Evolutionary conservation across 2,888 invertebrate species (phyloP).

Genomic region (Chesias legatella): DNA sequence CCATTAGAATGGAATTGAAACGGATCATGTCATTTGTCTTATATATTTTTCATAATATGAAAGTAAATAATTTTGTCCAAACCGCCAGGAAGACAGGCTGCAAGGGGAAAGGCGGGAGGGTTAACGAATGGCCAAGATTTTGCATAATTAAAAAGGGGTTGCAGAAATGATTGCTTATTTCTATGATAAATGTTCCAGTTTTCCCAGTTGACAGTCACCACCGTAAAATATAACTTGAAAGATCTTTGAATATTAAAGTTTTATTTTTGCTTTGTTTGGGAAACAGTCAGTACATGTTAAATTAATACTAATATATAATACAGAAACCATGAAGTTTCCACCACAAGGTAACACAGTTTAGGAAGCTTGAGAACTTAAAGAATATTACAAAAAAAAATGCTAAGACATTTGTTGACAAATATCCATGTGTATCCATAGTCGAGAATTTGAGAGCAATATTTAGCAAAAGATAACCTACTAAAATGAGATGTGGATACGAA

Average conservation of each 20-base stretch:
- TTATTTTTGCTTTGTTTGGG: too few relatives aligned
- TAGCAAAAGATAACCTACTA: neutral
- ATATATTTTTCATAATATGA: slow-evolving; percentile 63
- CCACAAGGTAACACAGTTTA: too few relatives aligned
- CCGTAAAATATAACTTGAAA: slow-evolving; percentile 9
- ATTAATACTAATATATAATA: too few relatives aligned
- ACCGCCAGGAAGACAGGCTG: slow-evolving; percentile 43
- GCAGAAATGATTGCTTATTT: slow-evolving; percentile 67
- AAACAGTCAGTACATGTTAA: too few relatives aligned
- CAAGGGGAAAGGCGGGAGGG: slow-evolving; percentile 24
- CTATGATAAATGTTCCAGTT: slow-evolving; percentile 65
- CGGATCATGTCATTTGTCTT: slow-evolving; percentile 61
- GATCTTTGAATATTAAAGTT: too few relatives aligned
- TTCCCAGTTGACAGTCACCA: slow-evolving; percentile 40
- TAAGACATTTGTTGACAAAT: too few relatives aligned
- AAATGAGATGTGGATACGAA: slow-evolving; percentile 7
- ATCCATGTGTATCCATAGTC: too few relatives aligned
- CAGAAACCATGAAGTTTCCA: too few relatives aligned
- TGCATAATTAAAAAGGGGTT: slow-evolving; percentile 76
- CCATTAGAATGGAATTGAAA: slow-evolving; percentile 52
- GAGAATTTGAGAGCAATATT: too few relatives aligned
- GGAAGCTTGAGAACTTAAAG: too few relatives aligned
- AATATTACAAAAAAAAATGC: too few relatives aligned
- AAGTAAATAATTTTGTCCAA: slow-evolving; percentile 65
- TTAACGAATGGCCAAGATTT: slow-evolving; percentile 71